These are phyloP conservation scores for Amphilophus citrinellus DNA, from an alignment of 2,113 vertebrate genomes.

Conservation along the genomic window DNA sequence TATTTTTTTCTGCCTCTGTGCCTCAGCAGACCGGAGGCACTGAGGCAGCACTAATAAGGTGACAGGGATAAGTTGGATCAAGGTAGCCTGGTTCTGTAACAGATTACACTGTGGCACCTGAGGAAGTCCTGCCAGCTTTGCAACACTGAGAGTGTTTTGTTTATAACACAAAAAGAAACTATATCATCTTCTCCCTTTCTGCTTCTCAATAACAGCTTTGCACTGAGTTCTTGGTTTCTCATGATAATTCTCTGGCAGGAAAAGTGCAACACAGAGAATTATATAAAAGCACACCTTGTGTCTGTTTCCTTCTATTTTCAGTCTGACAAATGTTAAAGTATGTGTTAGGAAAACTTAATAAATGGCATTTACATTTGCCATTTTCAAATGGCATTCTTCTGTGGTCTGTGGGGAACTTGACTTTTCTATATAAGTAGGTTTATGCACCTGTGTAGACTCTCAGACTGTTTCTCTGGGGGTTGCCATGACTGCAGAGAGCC, in stretches of 20 bases:
- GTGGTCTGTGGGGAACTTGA: slow-evolving; percentile 20
- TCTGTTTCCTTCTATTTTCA: background rate
- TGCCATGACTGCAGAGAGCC: slow-evolving; percentile 39
- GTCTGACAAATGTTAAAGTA: background rate
- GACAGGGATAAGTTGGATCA: slow-evolving; percentile 37
- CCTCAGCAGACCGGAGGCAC: slow-evolving; percentile 44
- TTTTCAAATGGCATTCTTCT: slow-evolving; percentile 37
- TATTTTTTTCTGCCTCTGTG: slow-evolving; percentile 43
- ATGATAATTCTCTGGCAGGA: background rate
- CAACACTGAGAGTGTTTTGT: background rate
- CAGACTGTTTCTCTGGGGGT: background rate
- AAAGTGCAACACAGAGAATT: background rate
- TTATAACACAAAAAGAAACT: background rate
- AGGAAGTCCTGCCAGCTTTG: background rate
- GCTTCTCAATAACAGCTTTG: background rate
- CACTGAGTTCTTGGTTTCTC: background rate
- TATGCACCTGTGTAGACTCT: slow-evolving; percentile 11
- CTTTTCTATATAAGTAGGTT: slow-evolving; percentile 43
- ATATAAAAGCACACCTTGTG: background rate
- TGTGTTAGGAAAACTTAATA: background rate
- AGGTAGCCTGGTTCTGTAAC: background rate
- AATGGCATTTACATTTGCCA: slow-evolving; percentile 28
- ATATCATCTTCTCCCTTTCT: background rate
- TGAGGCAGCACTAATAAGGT: slow-evolving; percentile 65
- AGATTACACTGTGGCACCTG: background rate